phyloP scores from a whole-genome alignment of 1,140 invertebrate genomes.

The Neodiprion lecontei region DNA sequence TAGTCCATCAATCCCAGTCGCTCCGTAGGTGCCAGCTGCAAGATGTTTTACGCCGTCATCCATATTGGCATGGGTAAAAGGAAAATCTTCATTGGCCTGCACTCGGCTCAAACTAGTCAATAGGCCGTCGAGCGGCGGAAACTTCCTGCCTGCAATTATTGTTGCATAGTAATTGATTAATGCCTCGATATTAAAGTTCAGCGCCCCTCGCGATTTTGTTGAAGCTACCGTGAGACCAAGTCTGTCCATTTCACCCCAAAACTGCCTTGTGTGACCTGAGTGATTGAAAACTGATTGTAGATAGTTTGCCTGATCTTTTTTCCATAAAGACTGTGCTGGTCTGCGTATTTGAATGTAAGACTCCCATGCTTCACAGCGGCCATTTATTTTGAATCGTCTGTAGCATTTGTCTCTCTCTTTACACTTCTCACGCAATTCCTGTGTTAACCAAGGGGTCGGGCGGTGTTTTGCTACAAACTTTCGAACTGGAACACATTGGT shows the following conservation, averaged over 20 bases:
- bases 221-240: not conserved
- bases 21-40: not conserved
- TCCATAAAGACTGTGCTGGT: too few species aligned
- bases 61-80: not conserved
- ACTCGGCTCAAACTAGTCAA: not conserved
- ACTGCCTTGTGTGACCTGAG: not conserved
- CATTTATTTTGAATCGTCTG: not conserved
- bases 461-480: not conserved
- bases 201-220: not conserved
- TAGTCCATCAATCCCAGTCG: not conserved
- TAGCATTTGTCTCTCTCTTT: not conserved
- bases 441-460: not conserved
- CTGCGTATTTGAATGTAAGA: too few species aligned
- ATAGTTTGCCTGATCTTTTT: not conserved
- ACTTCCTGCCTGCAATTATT: not conserved
- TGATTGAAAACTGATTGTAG: not conserved
- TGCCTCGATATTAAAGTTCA: not conserved
- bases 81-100: too few species aligned
- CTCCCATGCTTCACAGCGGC: not conserved
- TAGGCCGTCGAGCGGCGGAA: not conserved
- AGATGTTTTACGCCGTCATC: not conserved
- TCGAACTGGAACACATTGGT: not conserved
- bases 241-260: not conserved
- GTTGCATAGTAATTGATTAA: not conserved
- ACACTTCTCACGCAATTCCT: not conserved